These are phyloP conservation scores for Matsumyia berberina DNA, from an alignment of 2,888 invertebrate species.

Conservation along the genomic window DNA sequence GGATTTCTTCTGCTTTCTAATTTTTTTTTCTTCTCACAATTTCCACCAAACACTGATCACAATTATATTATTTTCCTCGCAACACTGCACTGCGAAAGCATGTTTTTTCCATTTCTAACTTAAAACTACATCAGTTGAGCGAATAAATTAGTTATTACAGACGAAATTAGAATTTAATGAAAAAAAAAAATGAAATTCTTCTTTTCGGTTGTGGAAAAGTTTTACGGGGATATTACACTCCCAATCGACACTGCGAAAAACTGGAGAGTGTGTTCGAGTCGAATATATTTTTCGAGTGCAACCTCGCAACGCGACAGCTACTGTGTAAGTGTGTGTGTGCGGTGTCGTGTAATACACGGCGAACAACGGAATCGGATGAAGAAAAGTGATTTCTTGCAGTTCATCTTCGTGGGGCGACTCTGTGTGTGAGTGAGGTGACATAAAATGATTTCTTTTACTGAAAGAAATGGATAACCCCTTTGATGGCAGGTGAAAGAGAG, in stretches of 20 bases:
- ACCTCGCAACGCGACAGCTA: conserved; percentile 60
- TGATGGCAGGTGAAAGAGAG: conserved; percentile 2
- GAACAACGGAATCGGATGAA: conserved; percentile 53
- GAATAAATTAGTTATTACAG: conserved; percentile 56
- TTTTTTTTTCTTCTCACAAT: conserved; percentile 39
- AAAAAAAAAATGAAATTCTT: conserved; percentile 27
- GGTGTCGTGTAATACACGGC: conserved; percentile 7
- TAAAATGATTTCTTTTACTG: conserved; percentile 5
- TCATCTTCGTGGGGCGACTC: background rate
- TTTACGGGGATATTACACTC: conserved; percentile 56
- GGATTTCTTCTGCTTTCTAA: conserved; percentile 55
- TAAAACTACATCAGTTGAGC: conserved; percentile 42
- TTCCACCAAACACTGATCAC: conserved; percentile 53
- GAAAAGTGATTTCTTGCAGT: conserved; percentile 8
- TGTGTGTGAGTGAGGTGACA: conserved; percentile 19
- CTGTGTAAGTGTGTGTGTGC: conserved; percentile 35
- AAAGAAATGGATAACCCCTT: background rate
- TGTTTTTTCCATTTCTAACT: conserved; percentile 54
- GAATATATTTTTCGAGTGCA: conserved; percentile 53
- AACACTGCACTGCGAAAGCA: conserved; percentile 51
- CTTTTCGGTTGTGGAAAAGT: conserved; percentile 46
- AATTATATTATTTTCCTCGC: conserved; percentile 28
- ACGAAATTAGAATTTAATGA: conserved; percentile 44
- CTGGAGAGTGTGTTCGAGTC: conserved; percentile 45
- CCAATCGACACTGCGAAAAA: conserved; percentile 68